Evolutionary conservation across 2,113 vertebrate species (phyloP), one percentile per base, ranked within the genome.

Genomic region (Antechinus flavipes): DNA sequence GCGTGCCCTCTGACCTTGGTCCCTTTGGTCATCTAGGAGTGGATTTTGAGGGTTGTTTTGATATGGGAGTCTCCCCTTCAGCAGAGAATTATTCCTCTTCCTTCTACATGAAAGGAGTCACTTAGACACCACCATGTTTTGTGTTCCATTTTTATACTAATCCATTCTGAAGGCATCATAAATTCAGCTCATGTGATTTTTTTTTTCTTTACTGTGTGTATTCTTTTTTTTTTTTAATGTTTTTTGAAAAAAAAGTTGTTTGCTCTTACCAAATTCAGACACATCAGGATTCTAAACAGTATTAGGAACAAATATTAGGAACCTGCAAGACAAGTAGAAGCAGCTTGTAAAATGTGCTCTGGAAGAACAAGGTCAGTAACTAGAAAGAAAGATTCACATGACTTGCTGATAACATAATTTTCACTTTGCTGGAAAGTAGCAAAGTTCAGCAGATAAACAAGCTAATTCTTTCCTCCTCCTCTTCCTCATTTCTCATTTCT

Each of bases 401-500:
- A 94, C 55, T 93, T 55, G 68, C 46, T 92, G n/a, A 46, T 90
- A 46, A 95, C 90, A 89, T 56, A 91, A 84, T 93, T 84, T 52
- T 90, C 55, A 91, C 6, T 25, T 93, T 95, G 50, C 68, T 95
- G 94, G 94, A 94, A 93, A 50, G 6, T 1, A 1, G 47, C 23
- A 90, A 52, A 16, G 2, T 61, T 94, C 53, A 89, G 91, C 58
- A 52, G 25, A 49, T 92, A 49, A 6, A 4, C 89, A 49, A 55
- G 30, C 42, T 56, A 30, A 22, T 61, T 91, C 16, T 84, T 76
- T 76, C 35, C 2, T 19, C 61, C 22, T 68, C 27, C 27, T 58
- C 8, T 8, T 58, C 56, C 14, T n/a, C 35, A 16, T 76, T 55
- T 55, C 16, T 76, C 35, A 16, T 19, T 35, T 7, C 5, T 1